phyloP scores from a whole-genome alignment of 2,113 vertebrate species.

The human (Homo sapiens) region DNA sequence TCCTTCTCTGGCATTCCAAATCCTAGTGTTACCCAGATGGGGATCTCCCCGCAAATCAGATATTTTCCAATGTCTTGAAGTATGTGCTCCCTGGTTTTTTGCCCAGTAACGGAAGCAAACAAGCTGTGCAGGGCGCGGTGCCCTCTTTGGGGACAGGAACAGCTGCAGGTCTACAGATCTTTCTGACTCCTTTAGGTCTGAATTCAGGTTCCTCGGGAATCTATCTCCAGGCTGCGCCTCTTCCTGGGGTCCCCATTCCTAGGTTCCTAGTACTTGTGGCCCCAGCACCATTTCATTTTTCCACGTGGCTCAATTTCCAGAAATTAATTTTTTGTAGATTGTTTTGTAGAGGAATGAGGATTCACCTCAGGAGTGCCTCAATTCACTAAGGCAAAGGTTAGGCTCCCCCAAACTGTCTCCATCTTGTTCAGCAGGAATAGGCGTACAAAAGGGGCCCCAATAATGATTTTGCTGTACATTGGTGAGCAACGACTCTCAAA shows the following conservation, averaged over 20 bases:
- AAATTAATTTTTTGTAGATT: background rate
- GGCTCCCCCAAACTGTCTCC: background rate
- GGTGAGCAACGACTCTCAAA: background rate
- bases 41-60: background rate
- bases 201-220: background rate
- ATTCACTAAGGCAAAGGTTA: slow-evolving; percentile 19
- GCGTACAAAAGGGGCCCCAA: background rate
- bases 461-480: slow-evolving; percentile 1
- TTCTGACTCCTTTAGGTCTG: background rate
- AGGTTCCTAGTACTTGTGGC: slow-evolving; percentile 22
- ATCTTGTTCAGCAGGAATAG: slow-evolving; percentile 34
- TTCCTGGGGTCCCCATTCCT: background rate
- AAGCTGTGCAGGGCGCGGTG: background rate
- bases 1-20: background rate
- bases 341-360: background rate
- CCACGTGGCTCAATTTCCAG: slow-evolving; percentile 20
- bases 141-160: background rate
- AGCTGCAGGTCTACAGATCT: background rate
- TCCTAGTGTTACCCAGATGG: background rate
- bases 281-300: background rate
- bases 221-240: background rate
- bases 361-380: background rate
- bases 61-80: slow-evolving; percentile 42
- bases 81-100: background rate
- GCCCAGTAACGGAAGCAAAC: slow-evolving; percentile 48